These are phyloP conservation scores for Tetragonisca angustula DNA, from an alignment of 2,888 invertebrate genomes.

Conservation along the genomic window DNA sequence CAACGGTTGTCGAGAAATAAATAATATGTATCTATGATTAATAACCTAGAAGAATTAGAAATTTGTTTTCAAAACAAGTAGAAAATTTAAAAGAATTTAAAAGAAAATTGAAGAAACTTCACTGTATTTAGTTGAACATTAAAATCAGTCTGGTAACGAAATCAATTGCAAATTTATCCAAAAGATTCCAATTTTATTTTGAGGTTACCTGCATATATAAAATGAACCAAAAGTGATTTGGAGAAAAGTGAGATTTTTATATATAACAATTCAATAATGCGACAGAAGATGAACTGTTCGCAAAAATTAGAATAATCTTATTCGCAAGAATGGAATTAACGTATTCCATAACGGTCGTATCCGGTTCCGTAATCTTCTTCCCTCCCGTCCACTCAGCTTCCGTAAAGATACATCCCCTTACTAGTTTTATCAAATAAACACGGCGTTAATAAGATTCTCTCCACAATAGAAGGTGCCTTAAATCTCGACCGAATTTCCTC, in stretches of 20 bases:
- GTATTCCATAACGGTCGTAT: background rate
- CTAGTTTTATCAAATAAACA: conserved; percentile 44
- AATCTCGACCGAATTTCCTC: conserved; percentile 16
- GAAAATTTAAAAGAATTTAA: background rate
- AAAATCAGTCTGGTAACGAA: background rate
- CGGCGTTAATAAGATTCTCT: conserved; percentile 32
- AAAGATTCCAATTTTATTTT: background rate
- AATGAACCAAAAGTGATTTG: background rate
- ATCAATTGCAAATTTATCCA: background rate
- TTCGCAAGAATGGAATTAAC: background rate
- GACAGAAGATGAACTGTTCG: background rate
- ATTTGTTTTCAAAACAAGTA: background rate
- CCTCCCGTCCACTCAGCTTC: conserved; percentile 19
- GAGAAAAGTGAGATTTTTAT: background rate
- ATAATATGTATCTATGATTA: background rate
- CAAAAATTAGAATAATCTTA: background rate
- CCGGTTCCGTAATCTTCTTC: conserved; percentile 24
- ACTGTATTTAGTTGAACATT: background rate
- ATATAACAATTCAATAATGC: background rate
- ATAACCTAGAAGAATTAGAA: background rate
- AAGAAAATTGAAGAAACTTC: too few species aligned
- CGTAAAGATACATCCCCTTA: conserved; percentile 8
- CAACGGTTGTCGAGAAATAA: too few species aligned
- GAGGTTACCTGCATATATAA: background rate
- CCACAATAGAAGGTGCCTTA: conserved; percentile 6